Percentiles rank a stretch among this genome's conserved stretches.
These are phyloP conservation scores for Diarsia rubi DNA, from an alignment of 2,888 invertebrate species.

Conservation along the genomic window DNA sequence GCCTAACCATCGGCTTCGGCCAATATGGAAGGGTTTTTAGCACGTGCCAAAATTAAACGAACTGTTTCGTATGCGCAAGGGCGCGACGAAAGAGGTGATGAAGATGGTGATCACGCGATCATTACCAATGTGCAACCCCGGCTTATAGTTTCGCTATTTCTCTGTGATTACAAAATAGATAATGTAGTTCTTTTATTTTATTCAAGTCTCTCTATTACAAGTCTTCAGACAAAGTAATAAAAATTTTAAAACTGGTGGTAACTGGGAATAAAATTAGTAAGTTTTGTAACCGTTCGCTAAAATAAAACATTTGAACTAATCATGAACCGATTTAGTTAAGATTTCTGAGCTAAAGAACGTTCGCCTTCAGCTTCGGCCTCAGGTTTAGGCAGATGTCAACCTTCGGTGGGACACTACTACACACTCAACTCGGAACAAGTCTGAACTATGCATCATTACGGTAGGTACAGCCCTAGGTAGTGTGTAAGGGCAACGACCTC, in stretches of 20 bases:
- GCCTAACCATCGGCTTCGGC: not conserved
- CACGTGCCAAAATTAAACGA: not conserved
- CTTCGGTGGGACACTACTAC: not conserved
- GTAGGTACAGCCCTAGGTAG: conserved; percentile 54
- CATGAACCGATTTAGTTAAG: too few species aligned
- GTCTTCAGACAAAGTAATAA: too few species aligned
- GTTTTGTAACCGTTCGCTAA: too few species aligned
- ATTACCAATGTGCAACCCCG: too few species aligned
- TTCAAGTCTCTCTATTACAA: too few species aligned
- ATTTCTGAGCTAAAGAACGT: not conserved
- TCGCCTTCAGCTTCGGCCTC: not conserved
- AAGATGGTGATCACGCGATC: too few species aligned
- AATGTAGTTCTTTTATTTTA: too few species aligned
- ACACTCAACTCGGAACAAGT: conserved; percentile 28
- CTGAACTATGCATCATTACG: conserved; percentile 46
- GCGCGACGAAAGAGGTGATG: not conserved
- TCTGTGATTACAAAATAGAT: too few species aligned
- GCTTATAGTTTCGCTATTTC: too few species aligned
- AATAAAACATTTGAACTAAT: not conserved
- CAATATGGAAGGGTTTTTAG: not conserved
- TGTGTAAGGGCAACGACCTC: conserved; percentile 68
- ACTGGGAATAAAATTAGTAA: too few species aligned
- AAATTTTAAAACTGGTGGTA: too few species aligned
- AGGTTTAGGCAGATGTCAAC: not conserved
- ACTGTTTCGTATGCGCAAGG: not conserved